These are phyloP conservation scores for Cryptocheilus praepositus DNA, from an alignment of 2,888 invertebrate genomes.

Conservation along the genomic window DNA sequence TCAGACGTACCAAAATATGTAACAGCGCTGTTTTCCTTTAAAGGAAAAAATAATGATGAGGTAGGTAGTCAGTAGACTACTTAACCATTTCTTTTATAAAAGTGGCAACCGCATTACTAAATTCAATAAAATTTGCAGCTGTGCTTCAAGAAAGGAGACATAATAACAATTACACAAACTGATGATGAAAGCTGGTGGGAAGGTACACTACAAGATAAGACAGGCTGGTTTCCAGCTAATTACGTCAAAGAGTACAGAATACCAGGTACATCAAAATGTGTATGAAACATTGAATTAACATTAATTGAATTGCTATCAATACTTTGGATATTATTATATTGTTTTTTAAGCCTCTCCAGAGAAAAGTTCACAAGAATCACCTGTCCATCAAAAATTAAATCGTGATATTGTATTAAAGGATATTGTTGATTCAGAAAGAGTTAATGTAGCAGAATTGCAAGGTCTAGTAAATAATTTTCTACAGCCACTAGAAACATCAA, in stretches of 20 bases:
- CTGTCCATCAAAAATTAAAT: slow-evolving; percentile 81
- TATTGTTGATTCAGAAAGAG: slow-evolving; percentile 93
- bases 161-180: slow-evolving; percentile 96
- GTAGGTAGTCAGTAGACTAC: slow-evolving; percentile 74
- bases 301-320: no score
- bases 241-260: slow-evolving; percentile 94
- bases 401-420: slow-evolving; percentile 91
- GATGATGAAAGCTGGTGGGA: slow-evolving; percentile 99
- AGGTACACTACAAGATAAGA: slow-evolving; percentile 94
- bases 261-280: slow-evolving; percentile 54
- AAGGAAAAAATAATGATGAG: slow-evolving; percentile 98
- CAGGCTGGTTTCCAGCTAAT: slow-evolving; percentile 99
- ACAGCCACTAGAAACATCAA: slow-evolving; percentile 89
- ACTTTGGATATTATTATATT: no score
- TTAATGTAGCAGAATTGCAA: slow-evolving; percentile 92
- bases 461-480: slow-evolving; percentile 90
- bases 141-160: slow-evolving; percentile 95
- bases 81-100: slow-evolving; percentile 8
- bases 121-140: slow-evolving; percentile 77
- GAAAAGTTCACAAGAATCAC: slow-evolving; percentile 76
- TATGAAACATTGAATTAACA: no score
- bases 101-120: slow-evolving; percentile 18
- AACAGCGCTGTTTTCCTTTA: slow-evolving; percentile 94
- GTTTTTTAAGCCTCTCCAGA: slow-evolving; percentile 78
- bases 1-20: slow-evolving; percentile 78